Percentiles rank a stretch among this genome's conserved stretches.
phyloP scores from a whole-genome alignment of 2,888 invertebrate genomes.

The Mythimna ferrago region DNA sequence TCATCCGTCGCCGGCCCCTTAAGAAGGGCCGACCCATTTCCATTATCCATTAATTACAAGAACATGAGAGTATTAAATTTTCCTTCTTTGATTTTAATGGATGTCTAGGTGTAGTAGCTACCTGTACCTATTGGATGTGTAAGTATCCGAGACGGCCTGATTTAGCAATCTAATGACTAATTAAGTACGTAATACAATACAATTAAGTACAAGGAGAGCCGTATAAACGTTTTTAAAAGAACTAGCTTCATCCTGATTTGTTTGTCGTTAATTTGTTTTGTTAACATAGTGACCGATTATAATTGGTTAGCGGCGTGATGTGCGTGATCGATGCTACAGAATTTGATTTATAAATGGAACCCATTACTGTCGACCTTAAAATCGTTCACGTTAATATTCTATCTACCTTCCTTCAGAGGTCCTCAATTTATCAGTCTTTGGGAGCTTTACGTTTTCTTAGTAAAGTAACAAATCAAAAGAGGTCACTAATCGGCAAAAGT shows the following conservation, averaged over 20 bases:
- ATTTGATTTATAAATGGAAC: slow-evolving; percentile 34
- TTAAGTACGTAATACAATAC: neutral
- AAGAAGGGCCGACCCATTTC: too few species aligned
- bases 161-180: neutral
- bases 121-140: neutral
- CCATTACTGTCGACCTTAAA: slow-evolving; percentile 36
- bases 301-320: slow-evolving; percentile 4
- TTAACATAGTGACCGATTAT: neutral
- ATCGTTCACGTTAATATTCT: slow-evolving; percentile 28
- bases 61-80: neutral
- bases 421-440: slow-evolving; percentile 36
- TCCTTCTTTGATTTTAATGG: too few species aligned
- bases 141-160: neutral
- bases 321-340: slow-evolving; percentile 36
- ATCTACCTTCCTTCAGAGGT: slow-evolving; percentile 18
- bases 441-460: neutral
- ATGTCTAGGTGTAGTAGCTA: too few species aligned
- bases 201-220: neutral
- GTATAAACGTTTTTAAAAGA: neutral
- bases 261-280: slow-evolving; percentile 13
- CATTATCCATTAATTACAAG: neutral
- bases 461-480: slow-evolving; percentile 15
- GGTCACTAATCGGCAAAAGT: slow-evolving; percentile 15
- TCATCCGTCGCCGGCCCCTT: too few species aligned
- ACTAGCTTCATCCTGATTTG: neutral